Base-by-base conservation (phyloP, 2,113 vertebrate genomes). In the Atractosteus spatula region DNA sequence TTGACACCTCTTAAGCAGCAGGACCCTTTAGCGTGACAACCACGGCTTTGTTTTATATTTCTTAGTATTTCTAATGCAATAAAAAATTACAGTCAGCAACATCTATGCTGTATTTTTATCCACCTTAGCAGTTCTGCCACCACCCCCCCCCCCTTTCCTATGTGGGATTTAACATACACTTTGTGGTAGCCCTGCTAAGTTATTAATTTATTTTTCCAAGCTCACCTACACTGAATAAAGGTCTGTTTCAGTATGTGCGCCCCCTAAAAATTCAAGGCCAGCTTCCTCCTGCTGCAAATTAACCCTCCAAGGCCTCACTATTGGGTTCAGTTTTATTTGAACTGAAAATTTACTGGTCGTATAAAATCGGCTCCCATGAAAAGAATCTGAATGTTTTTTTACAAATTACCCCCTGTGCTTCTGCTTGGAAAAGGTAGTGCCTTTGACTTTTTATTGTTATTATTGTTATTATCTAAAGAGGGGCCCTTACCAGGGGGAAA, bases 51-150 rank as follows among this genome's bases (percentile, higher is more conserved):
- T 94, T 91, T 90, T 85, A 82, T 79, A 85, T 83, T 79, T 83
- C 81, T 78, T 81, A 86, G 75, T 83, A 86, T 84, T 91, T 90
- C 85, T 0, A 91, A 83, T 69, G 86, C 83, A 89, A 87, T 87
- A 92, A 89, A 91, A 94, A 92, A 90, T 90, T 90, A 88, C 83
- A 85, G 91, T 94, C 92, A 94, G 93, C 88, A 92, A 91, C 88
- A 92, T 85, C 86, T 83, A 92, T 82, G 79, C 86, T 84, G 78
- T 86, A 81, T 83, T 89, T 90, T 89, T 82, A 85, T 81, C 84
- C 88, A 88, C 76, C 84, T 75, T 88, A 89, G 86, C 85, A 89
- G 83, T 76, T 89, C 83, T 87, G 83, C 90, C 81, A 82, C 76
- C 81, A 77, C 73, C 82, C 79, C 66, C 72, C 71, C 68, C 78